A percentile compares a stretch with the other conserved stretches of the same genome.
Evolutionary conservation across 2,113 vertebrate species (phyloP).

Genomic region (Orientallactaga bullata): DNA sequence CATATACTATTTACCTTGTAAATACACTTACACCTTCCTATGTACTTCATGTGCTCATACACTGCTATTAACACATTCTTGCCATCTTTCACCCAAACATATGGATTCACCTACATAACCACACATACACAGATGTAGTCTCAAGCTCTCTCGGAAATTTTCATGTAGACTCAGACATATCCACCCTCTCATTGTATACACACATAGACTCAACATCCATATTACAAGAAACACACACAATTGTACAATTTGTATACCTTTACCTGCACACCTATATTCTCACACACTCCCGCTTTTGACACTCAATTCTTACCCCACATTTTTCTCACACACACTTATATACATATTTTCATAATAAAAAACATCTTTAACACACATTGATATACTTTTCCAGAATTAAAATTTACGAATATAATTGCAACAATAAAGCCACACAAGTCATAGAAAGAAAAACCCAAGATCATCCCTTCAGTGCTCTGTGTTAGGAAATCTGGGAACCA

Average conservation of each 20-base stretch:
- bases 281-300: background rate
- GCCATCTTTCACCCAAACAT: background rate
- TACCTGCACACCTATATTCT: background rate
- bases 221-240: background rate
- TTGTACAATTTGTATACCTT: background rate
- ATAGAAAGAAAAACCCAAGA: background rate
- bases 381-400: background rate
- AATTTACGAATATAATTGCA: background rate
- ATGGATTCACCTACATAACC: background rate
- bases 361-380: background rate
- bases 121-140: background rate
- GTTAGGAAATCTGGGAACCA: background rate
- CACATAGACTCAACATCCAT: background rate
- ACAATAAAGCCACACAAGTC: background rate
- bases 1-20: too few species aligned
- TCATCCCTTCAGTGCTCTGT: background rate
- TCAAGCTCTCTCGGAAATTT: background rate
- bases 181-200: too few species aligned
- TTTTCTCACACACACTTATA: background rate
- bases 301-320: background rate
- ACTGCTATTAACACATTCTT: background rate
- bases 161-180: background rate
- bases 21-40: background rate
- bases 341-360: background rate
- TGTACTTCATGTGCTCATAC: fast-evolving